Evolutionary conservation across 2,113 vertebrate genomes (phyloP).

Genomic region (Grallaria varia): DNA sequence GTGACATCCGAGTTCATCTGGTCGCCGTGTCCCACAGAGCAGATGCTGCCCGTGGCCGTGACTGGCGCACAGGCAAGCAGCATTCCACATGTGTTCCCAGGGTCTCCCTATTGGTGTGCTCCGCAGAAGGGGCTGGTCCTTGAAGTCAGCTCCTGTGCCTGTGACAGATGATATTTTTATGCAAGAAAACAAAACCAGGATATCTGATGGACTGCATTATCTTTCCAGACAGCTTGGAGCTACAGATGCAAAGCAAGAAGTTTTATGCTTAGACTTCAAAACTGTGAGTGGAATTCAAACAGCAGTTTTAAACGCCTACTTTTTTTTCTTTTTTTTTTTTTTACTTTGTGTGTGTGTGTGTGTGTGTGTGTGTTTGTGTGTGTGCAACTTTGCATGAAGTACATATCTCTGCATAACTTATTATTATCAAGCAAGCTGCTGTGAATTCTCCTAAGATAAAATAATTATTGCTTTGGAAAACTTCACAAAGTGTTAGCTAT

Average conservation of each 20-base stretch:
- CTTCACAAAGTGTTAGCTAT: neutral
- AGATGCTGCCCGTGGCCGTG: conserved; percentile 12
- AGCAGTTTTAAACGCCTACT: neutral
- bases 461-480: conserved; percentile 26
- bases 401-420: conserved; percentile 20
- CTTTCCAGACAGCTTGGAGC: conserved; percentile 58
- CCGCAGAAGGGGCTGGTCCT: conserved; percentile 51
- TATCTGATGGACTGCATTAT: conserved; percentile 52
- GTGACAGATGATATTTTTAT: conserved; percentile 63
- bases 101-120: conserved; percentile 60
- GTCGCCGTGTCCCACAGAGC: neutral
- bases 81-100: conserved; percentile 51
- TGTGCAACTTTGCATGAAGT: conserved; percentile 44
- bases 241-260: conserved; percentile 58
- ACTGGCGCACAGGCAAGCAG: neutral
- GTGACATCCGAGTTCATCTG: neutral
- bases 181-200: conserved; percentile 61
- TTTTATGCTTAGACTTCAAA: conserved; percentile 59
- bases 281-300: conserved; percentile 61
- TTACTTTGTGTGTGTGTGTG: neutral
- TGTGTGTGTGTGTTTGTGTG: neutral
- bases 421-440: neutral
- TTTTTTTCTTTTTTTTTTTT: neutral
- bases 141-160: conserved; percentile 20
- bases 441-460: neutral